These are phyloP conservation scores for Lipotes vexillifer DNA, from an alignment of 2,113 vertebrate species.

Conservation along the genomic window DNA sequence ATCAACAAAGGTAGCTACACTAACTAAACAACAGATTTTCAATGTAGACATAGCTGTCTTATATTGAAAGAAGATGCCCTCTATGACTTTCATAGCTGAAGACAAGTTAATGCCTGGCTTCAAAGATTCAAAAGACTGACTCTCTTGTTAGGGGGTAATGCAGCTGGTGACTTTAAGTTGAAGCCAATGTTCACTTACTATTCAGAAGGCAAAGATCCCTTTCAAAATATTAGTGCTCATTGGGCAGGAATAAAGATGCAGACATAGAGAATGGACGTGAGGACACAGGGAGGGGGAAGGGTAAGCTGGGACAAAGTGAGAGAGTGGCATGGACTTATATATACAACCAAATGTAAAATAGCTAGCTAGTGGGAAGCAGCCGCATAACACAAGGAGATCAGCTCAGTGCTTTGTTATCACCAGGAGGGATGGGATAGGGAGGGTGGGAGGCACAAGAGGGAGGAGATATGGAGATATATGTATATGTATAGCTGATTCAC, in stretches of 20 bases:
- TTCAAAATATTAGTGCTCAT: not conserved
- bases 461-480: too few species aligned
- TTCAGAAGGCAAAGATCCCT: not conserved
- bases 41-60: not conserved
- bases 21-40: not conserved
- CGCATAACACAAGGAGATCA: too few species aligned
- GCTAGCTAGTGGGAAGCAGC: too few species aligned
- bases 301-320: too few species aligned
- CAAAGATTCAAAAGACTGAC: not conserved
- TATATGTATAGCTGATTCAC: too few species aligned
- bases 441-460: too few species aligned
- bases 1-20: not conserved
- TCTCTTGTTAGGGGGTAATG: not conserved
- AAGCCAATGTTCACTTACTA: not conserved
- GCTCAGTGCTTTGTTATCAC: too few species aligned
- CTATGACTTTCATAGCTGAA: not conserved
- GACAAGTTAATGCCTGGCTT: not conserved
- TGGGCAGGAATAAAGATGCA: not conserved
- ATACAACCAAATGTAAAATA: too few species aligned
- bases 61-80: not conserved
- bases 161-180: not conserved
- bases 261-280: too few species aligned
- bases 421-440: too few species aligned
- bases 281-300: too few species aligned
- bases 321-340: too few species aligned